phyloP scores from a whole-genome alignment of 2,113 vertebrate genomes.

The Seriola dumerili region DNA sequence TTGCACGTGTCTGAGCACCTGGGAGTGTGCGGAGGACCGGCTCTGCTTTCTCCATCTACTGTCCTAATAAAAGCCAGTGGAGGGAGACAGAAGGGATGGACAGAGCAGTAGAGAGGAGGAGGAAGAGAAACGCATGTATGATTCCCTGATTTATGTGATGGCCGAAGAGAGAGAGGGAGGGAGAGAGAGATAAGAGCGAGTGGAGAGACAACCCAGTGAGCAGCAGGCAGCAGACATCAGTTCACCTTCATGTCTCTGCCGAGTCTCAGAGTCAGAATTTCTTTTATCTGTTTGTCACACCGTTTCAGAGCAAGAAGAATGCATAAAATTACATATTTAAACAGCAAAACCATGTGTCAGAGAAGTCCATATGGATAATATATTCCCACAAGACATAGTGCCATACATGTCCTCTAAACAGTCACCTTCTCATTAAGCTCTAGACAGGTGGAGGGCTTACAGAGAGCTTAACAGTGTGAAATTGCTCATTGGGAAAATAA shows the following conservation, averaged over 20 bases:
- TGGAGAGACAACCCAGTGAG: conserved; percentile 31
- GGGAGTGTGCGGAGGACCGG: not conserved
- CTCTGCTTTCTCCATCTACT: conserved; percentile 78
- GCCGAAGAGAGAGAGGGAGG: conserved; percentile 19
- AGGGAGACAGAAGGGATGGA: conserved; percentile 61
- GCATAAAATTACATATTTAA: not conserved
- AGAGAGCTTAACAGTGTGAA: not conserved
- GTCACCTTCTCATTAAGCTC: not conserved
- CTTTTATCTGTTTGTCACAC: not conserved
- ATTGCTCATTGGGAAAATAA: not conserved
- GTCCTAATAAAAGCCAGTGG: conserved; percentile 75
- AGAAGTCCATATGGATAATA: not conserved
- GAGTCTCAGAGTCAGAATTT: not conserved
- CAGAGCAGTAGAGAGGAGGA: conserved; percentile 50
- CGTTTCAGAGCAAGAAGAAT: not conserved
- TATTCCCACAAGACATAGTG: too few relatives aligned
- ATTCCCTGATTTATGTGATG: conserved; percentile 70
- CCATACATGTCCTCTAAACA: too few relatives aligned
- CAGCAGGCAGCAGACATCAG: conserved; percentile 22
- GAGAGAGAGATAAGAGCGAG: conserved; percentile 17
- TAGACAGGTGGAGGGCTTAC: not conserved
- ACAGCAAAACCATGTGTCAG: not conserved
- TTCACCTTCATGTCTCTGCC: conserved; percentile 42
- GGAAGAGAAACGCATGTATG: conserved; percentile 54
- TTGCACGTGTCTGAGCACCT: conserved; percentile 17